Conservation (phyloP, 2,797 vertebrate genomes). For the Garrulus glandarius region DNA sequence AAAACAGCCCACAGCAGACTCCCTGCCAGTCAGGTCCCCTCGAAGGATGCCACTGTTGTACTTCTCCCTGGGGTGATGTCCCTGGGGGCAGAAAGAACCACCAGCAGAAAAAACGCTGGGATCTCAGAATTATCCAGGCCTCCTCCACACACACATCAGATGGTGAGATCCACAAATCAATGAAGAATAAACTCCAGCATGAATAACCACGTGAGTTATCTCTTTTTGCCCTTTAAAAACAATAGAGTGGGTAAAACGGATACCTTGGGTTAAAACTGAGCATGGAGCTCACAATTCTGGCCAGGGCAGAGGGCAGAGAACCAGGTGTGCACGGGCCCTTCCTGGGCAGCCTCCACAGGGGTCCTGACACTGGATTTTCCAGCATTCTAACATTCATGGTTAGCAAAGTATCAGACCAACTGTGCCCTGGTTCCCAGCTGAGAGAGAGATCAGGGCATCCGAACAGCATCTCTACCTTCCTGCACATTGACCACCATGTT, state of each 20-base stretch:
- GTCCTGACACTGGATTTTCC: neutral
- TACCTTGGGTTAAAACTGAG: neutral
- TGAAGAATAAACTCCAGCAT: neutral
- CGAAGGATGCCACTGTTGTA: rapidly evolving
- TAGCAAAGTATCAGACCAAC: neutral
- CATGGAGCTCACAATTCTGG: neutral
- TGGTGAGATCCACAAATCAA: neutral
- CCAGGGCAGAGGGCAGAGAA: neutral
- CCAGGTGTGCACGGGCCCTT: neutral
- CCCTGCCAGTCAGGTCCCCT: neutral
- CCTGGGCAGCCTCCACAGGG: neutral
- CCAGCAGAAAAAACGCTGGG: neutral
- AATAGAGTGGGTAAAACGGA: neutral
- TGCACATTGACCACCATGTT: neutral
- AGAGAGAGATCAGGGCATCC: neutral
- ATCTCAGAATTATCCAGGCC: neutral
- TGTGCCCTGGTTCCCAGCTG: neutral
- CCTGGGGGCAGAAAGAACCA: neutral
- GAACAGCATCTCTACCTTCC: neutral
- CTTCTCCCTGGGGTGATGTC: neutral
- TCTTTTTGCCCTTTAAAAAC: neutral
- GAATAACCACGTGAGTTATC: rapidly evolving
- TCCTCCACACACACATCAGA: neutral
- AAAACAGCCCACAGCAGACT: neutral
- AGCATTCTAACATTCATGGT: neutral